Evolutionary conservation across 92 coral and sea anemone species (phyloP).

Genomic region (Virgularia gustaviana): DNA sequence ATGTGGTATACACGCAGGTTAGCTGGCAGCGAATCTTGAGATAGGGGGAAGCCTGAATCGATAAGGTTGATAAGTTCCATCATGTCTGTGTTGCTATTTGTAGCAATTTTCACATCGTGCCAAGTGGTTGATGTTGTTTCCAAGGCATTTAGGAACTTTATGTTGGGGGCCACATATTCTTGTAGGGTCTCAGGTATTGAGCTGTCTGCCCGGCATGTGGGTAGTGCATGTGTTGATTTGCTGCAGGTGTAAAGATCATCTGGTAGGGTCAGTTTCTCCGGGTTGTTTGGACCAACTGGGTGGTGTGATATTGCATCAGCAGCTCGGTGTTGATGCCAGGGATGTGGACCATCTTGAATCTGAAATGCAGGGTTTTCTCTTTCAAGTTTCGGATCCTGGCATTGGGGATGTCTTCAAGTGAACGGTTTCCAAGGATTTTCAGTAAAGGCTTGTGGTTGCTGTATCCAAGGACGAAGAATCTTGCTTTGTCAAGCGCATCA

Average conservation of each 20-base stretch:
- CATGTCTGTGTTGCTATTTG: too few species aligned
- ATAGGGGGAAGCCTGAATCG: too few species aligned
- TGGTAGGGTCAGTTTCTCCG: neutral
- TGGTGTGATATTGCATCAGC: neutral
- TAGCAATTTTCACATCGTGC: too few species aligned
- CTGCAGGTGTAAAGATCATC: neutral
- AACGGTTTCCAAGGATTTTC: constrained; percentile 44
- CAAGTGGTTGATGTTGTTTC: constrained; percentile 6
- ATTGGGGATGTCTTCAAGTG: constrained; percentile 38
- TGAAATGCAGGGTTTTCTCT: constrained; percentile 38
- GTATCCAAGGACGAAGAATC: constrained; percentile 34
- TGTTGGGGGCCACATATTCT: too few species aligned
- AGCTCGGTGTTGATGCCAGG: constrained; percentile 12
- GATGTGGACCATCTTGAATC: constrained; percentile 25
- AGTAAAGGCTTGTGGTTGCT: constrained; percentile 54
- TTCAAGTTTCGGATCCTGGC: constrained; percentile 38
- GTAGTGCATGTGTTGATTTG: too few species aligned
- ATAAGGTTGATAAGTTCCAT: too few species aligned
- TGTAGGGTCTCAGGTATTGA: too few species aligned
- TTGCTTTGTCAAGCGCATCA: constrained; percentile 40
- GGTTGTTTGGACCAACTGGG: neutral
- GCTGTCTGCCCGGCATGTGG: too few species aligned
- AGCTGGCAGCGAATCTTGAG: too few species aligned
- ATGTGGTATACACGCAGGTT: too few species aligned
- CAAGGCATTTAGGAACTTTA: neutral